Evolutionary conservation across 2,113 vertebrate species (phyloP), one percentile per base, ranked within the genome.

Genomic region (Dicentrarchus labrax): DNA sequence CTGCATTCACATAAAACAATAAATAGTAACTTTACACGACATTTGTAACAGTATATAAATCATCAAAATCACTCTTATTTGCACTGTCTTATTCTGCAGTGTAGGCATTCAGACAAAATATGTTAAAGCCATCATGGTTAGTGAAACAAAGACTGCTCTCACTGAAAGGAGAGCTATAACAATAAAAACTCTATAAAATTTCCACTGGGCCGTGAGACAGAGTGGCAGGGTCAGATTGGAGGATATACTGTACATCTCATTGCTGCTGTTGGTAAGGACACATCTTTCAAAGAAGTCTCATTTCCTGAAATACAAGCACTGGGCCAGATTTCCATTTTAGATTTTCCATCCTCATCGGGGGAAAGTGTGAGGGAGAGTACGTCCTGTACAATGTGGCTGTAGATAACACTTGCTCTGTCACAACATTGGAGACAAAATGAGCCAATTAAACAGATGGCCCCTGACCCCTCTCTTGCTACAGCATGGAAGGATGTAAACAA

Each of bases 331-430:
- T 93, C 89, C 88, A 92, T 83, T 89, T 85, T 68, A 85, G 77
- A 89, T 72, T 89, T 94, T 91, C 88, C 93, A 61, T 56, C 80
- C 38, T 43, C 66, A 22, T 50, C 0, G 54, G 83, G 93, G 90
- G 13, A 92, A 93, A 88, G 72, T 85, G 45, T 87, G 89, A 86
- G 82, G 73, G 76, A 69, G 73, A 12, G 15, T 24, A 83, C 47
- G 75, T 90, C 88, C 90, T 87, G 91, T 75, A 68, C 57, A 78
- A 57, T 79, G 88, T 81, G 80, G 70, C 72, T 47, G 51, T 61
- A 88, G 90, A 92, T 93, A 93, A 91, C 88, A 64, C 80, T 88
- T 22, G 73, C 83, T 79, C 88, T 89, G 80, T 90, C 92, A 91
- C 89, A 92, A 94, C 90, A 92, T 56, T 15, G 57, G 64, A 78